A percentile compares a stretch with the other conserved stretches of the same genome.
Conservation (phyloP, 1,140 invertebrate species). For the Heliconius melpomene region DNA sequence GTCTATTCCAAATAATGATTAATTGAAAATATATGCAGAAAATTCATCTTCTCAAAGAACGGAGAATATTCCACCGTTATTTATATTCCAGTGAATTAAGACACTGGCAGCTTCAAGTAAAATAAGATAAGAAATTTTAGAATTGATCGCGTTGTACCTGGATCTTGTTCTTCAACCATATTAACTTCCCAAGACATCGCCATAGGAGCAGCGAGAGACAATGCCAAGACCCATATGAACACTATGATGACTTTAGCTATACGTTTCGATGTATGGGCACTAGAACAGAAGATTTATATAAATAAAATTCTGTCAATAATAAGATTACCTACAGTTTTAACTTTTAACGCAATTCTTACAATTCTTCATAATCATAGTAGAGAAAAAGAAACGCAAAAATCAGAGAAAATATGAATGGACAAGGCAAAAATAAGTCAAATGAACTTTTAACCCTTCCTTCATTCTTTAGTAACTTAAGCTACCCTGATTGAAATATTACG, state of each 20-base stretch:
- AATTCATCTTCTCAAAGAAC: no score
- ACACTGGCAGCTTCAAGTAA: neutral
- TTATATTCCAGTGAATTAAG: no score
- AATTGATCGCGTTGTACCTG: conserved; percentile 49
- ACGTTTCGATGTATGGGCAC: conserved; percentile 85
- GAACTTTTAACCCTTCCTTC: neutral
- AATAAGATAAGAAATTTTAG: neutral
- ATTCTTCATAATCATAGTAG: neutral
- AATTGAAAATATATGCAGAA: no score
- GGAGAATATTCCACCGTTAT: no score
- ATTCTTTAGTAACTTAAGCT: neutral
- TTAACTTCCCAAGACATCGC: conserved; percentile 84
- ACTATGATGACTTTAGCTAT: conserved; percentile 86
- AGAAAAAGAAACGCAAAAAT: neutral
- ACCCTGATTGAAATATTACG: conserved; percentile 31
- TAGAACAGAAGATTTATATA: conserved; percentile 60
- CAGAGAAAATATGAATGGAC: neutral
- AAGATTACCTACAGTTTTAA: neutral
- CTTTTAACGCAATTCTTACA: neutral
- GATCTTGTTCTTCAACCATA: conserved; percentile 70
- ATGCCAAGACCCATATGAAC: conserved; percentile 85
- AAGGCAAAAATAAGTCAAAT: neutral
- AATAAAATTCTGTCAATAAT: neutral
- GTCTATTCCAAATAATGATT: no score
- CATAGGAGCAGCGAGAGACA: conserved; percentile 85